phyloP scores from a whole-genome alignment of 2,113 vertebrate species.

The Petromus typicus region DNA sequence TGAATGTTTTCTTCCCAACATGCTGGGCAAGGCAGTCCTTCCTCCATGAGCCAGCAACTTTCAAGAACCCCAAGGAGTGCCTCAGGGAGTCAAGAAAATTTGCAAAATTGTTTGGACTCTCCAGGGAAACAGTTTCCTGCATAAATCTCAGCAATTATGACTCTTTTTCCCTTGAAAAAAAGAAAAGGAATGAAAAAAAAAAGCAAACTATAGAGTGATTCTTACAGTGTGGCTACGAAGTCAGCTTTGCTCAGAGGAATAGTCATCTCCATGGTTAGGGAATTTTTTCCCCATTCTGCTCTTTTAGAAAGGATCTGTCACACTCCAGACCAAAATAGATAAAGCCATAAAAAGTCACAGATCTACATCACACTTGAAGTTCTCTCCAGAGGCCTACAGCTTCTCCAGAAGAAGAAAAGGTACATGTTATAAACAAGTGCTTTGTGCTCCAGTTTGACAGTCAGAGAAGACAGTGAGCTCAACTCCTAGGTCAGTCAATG shows the following conservation, averaged over 20 bases:
- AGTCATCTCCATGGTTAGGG: constrained; percentile 40
- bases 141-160: constrained; percentile 67
- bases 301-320: constrained; percentile 33
- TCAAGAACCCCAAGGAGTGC: not conserved
- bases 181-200: not conserved
- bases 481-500: not conserved
- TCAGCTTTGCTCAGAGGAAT: constrained; percentile 23
- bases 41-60: constrained; percentile 52
- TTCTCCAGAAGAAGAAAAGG: not conserved
- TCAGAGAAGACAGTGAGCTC: not conserved
- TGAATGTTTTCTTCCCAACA: constrained; percentile 8
- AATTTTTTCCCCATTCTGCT: not conserved
- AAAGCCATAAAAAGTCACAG: constrained; percentile 41
- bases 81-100: constrained; percentile 33
- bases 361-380: constrained; percentile 10
- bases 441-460: not conserved
- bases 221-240: constrained; percentile 37
- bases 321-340: constrained; percentile 6
- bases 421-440: not conserved
- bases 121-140: constrained; percentile 19
- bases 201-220: not conserved
- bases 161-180: constrained; percentile 46
- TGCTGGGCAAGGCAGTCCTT: not conserved
- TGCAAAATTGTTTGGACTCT: constrained; percentile 60
- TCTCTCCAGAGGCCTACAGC: not conserved